phyloP scores from a whole-genome alignment of 2,797 vertebrate genomes.

The Oryzias sinensis region DNA sequence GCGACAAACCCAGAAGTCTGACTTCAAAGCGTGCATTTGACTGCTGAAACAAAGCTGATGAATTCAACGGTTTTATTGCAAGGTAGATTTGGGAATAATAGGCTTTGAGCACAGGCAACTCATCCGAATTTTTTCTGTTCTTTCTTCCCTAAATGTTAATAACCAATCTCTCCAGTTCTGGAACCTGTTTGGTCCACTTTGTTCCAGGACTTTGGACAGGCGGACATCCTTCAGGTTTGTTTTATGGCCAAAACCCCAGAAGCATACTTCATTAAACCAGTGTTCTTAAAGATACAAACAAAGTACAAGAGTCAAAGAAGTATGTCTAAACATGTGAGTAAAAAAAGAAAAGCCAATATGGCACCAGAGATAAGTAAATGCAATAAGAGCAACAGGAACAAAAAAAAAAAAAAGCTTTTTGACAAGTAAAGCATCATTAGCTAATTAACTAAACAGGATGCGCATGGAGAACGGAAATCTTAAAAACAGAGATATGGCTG shows the following conservation, averaged over 20 bases:
- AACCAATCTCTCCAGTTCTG: conserved; percentile 7
- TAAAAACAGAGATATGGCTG: conserved; percentile 43
- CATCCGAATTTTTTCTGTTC: conserved; percentile 1
- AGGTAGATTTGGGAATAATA: conserved; percentile 44
- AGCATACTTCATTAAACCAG: conserved; percentile 28
- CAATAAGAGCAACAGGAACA: conserved; percentile 36
- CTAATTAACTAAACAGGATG: conserved; percentile 28
- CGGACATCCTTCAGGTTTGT: background rate
- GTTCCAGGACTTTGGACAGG: conserved; percentile 41
- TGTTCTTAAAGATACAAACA: conserved; percentile 41
- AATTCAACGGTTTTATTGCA: conserved; percentile 3
- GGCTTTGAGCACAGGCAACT: conserved; percentile 24
- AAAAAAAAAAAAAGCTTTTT: background rate
- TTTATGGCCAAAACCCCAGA: conserved; percentile 33
- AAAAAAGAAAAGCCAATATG: conserved; percentile 51
- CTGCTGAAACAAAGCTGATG: conserved; percentile 12
- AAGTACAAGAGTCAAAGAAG: conserved; percentile 38
- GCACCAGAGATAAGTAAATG: conserved; percentile 57
- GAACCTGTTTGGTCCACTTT: conserved; percentile 69
- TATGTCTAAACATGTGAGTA: conserved; percentile 19
- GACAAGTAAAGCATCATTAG: conserved; percentile 33
- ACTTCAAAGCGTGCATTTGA: background rate
- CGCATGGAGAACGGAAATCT: conserved; percentile 23
- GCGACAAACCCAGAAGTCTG: conserved; percentile 37
- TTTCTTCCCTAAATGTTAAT: background rate